Percentiles rank a stretch among this genome's conserved stretches.
phyloP scores from a whole-genome alignment of 2,888 invertebrate species.

The Pachliopta kotzebuea region DNA sequence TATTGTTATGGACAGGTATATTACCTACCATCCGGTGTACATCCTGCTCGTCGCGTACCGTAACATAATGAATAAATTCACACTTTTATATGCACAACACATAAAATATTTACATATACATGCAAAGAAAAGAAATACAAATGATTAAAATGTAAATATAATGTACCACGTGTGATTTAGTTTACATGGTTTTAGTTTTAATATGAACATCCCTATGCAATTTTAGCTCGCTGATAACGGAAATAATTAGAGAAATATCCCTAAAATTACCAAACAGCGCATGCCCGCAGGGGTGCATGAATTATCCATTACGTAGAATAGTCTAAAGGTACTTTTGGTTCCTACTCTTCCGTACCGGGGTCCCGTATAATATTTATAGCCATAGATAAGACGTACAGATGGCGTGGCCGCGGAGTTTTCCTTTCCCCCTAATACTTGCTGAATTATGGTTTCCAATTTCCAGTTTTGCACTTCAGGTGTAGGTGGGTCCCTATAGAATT shows the following conservation, averaged over 20 bases:
- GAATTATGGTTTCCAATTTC: constrained; percentile 79
- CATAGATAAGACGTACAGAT: constrained; percentile 78
- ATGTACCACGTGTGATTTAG: too few species aligned
- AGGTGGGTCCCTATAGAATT: constrained; percentile 44
- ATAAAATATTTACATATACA: too few species aligned
- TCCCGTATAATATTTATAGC: constrained; percentile 71
- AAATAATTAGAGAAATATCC: constrained; percentile 67
- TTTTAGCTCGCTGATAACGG: constrained; percentile 17
- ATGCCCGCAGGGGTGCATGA: constrained; percentile 70
- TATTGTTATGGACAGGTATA: too few species aligned
- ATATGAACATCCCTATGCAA: too few species aligned
- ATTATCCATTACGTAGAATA: constrained; percentile 70
- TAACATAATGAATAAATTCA: too few species aligned
- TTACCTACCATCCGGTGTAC: too few species aligned
- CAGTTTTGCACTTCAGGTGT: constrained; percentile 72
- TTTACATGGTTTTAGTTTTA: too few species aligned
- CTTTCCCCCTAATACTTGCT: constrained; percentile 76
- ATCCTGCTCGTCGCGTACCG: too few species aligned
- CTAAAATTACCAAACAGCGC: constrained; percentile 64
- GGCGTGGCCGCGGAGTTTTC: constrained; percentile 70
- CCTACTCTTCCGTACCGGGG: constrained; percentile 67
- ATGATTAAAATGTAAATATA: too few species aligned
- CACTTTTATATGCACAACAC: too few species aligned
- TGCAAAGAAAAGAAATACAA: too few species aligned
- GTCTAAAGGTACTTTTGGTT: constrained; percentile 66